A percentile compares a stretch with the other conserved stretches of the same genome.
Conservation (phyloP, 1,140 invertebrate genomes). For the Sycophila sp. region DNA sequence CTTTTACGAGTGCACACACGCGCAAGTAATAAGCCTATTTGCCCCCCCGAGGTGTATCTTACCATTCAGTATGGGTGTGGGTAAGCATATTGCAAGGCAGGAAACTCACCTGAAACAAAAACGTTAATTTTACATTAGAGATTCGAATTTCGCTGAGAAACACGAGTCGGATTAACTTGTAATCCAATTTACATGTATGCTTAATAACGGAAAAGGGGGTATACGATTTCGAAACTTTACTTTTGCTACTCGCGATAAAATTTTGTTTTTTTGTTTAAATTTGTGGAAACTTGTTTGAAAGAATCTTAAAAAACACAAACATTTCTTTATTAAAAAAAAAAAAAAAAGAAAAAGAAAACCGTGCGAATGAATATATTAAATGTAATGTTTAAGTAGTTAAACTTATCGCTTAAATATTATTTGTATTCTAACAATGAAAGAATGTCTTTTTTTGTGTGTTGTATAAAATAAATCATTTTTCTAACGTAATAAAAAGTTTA, state of each 20-base stretch:
- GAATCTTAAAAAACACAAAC: no score
- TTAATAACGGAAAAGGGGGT: not conserved
- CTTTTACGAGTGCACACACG: not conserved
- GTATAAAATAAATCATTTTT: no score
- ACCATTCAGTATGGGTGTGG: not conserved
- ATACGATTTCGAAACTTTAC: constrained; percentile 28
- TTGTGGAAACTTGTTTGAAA: no score
- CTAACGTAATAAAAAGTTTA: no score
- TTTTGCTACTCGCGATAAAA: constrained; percentile 66
- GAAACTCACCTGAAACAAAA: constrained; percentile 52
- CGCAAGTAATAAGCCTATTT: not conserved
- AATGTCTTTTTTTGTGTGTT: no score
- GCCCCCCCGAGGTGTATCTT: not conserved
- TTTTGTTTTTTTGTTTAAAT: no score
- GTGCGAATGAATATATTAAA: no score
- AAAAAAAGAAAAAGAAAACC: no score
- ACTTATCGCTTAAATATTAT: no score
- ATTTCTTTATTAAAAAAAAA: no score
- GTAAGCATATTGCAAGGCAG: not conserved
- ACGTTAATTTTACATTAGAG: constrained; percentile 1
- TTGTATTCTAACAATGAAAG: no score
- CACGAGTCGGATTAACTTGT: not conserved
- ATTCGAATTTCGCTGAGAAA: not conserved
- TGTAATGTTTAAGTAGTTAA: no score
- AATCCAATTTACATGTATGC: not conserved